A percentile compares a stretch with the other conserved stretches of the same genome.
Conservation (phyloP, 2,797 vertebrate genomes). For the Hylomyscus alleni region DNA sequence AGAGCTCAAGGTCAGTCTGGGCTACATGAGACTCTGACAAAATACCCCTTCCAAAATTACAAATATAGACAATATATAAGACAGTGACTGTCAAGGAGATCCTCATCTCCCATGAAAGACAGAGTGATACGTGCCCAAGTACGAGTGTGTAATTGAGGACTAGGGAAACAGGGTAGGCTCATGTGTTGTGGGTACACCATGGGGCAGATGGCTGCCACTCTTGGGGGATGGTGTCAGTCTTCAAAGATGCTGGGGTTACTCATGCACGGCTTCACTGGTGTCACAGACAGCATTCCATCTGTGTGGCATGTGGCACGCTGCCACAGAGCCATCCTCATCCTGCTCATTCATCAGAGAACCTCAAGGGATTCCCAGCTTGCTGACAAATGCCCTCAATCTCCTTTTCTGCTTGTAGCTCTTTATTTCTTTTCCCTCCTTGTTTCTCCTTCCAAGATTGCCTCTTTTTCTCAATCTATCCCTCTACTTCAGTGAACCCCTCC, state of each 20-base stretch:
- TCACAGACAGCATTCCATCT: slow-evolving; percentile 40
- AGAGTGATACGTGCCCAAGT: not conserved
- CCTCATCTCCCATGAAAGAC: not conserved
- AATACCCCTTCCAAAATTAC: not conserved
- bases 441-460: not conserved
- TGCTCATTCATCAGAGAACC: not conserved
- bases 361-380: not conserved
- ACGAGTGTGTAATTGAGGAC: not conserved
- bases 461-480: not conserved
- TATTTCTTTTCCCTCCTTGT: not conserved
- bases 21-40: not conserved
- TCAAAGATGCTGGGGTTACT: not conserved
- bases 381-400: not conserved
- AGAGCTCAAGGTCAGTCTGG: not conserved
- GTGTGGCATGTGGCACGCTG: not conserved
- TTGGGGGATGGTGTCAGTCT: not conserved
- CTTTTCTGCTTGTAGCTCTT: not conserved
- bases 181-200: not conserved
- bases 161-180: not conserved
- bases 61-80: slow-evolving; percentile 18
- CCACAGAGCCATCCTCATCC: not conserved
- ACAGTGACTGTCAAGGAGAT: not conserved
- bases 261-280: not conserved
- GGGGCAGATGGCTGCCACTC: not conserved
- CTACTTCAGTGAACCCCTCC: not conserved